phyloP scores from a whole-genome alignment of 2,113 vertebrate species.

The Delphinus delphis region DNA sequence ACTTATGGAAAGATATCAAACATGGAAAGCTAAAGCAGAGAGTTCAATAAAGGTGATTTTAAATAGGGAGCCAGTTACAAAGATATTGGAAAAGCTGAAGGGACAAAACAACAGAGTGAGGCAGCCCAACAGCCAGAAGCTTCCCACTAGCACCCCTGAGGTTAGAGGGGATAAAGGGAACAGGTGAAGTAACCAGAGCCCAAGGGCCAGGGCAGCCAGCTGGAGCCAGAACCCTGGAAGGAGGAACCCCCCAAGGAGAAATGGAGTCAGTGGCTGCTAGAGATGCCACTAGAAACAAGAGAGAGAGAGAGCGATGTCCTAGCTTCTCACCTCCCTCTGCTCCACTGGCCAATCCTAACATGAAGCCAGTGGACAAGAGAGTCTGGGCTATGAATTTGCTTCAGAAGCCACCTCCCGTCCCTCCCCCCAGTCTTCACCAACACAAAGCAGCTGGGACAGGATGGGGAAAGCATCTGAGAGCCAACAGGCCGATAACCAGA shows the following conservation, averaged over 20 bases:
- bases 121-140: background rate
- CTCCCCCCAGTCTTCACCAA: no score
- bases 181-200: background rate
- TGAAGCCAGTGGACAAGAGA: background rate
- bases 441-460: background rate
- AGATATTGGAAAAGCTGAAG: background rate
- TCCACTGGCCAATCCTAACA: background rate
- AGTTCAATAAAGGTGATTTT: background rate
- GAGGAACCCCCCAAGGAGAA: background rate
- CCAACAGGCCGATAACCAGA: no score
- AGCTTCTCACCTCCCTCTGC: background rate
- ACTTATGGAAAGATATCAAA: background rate
- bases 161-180: background rate
- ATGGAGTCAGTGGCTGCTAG: background rate
- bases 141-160: background rate
- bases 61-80: background rate
- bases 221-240: background rate
- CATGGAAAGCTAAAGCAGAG: background rate
- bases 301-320: background rate
- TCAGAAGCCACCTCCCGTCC: rapidly evolving
- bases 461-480: rapidly evolving
- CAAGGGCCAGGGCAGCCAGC: background rate
- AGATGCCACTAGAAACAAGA: background rate
- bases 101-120: rapidly evolving
- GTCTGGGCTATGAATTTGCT: background rate